A percentile compares a stretch with the other conserved stretches of the same genome.
Evolutionary conservation across 2,113 vertebrate species (phyloP).

Genomic region (Sigmodon hispidus): DNA sequence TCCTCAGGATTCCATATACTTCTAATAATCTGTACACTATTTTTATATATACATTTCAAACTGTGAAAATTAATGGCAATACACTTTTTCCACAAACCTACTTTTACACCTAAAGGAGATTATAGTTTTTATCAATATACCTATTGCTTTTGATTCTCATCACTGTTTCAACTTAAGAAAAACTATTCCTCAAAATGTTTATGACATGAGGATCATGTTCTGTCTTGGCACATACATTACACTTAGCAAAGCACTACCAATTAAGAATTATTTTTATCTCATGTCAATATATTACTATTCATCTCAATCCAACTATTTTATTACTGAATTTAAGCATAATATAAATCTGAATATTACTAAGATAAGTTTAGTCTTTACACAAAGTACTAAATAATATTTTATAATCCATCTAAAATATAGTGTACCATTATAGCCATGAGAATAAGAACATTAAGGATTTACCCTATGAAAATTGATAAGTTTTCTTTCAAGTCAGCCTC

Average conservation of each 20-base stretch:
- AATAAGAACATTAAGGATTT: not conserved
- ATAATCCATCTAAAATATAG: not conserved
- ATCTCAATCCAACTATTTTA: not conserved
- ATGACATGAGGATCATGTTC: not conserved
- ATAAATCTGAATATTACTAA: not conserved
- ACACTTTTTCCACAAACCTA: not conserved
- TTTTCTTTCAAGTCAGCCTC: no score
- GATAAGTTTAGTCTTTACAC: not conserved
- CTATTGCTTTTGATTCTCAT: constrained; percentile 11
- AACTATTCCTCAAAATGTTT: not conserved
- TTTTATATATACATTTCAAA: no score
- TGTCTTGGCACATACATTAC: not conserved
- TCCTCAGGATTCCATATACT: no score
- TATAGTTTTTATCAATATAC: not conserved
- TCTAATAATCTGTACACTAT: no score
- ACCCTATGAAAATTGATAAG: not conserved
- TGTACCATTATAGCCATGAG: not conserved
- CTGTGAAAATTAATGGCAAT: no score
- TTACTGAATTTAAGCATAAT: not conserved
- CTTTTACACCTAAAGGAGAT: not conserved
- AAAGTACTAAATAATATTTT: not conserved
- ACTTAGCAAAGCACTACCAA: not conserved
- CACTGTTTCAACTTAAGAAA: not conserved
- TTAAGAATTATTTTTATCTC: not conserved
- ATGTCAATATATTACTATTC: not conserved